A percentile compares a stretch with the other conserved stretches of the same genome.
Conservation (phyloP, 2,113 vertebrate species). For the Myotis brandtii region DNA sequence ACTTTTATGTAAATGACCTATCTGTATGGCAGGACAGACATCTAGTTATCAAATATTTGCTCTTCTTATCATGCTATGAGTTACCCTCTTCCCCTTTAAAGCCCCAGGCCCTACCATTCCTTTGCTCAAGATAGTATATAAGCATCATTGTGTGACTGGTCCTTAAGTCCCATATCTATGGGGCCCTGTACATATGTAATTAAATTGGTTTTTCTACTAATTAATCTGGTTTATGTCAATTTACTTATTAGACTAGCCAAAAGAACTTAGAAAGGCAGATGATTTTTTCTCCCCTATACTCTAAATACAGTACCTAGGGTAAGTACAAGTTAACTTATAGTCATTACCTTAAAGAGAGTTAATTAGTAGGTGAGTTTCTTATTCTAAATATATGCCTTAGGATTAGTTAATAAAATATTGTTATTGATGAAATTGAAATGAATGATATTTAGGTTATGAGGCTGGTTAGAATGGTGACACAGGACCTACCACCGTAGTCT, state of each 20-base stretch:
- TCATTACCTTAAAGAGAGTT: not conserved
- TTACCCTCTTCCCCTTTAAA: not conserved
- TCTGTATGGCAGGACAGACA: not conserved
- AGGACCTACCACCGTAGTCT: not conserved
- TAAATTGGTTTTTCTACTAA: not conserved
- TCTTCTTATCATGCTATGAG: not conserved
- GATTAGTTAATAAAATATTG: slow-evolving; percentile 1
- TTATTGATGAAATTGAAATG: slow-evolving; percentile 23
- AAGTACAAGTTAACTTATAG: not conserved
- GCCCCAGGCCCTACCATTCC: no score
- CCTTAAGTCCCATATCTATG: not conserved
- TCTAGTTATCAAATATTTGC: not conserved
- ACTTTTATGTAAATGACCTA: not conserved
- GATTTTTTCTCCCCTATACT: not conserved
- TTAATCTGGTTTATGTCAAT: not conserved
- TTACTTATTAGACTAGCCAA: not conserved
- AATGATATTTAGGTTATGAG: slow-evolving; percentile 21
- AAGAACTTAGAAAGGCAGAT: not conserved
- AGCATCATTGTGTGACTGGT: not conserved
- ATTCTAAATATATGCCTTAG: slow-evolving; percentile 37
- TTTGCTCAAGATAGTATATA: not conserved
- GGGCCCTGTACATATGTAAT: not conserved
- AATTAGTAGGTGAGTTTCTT: slow-evolving; percentile 36
- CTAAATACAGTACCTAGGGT: not conserved
- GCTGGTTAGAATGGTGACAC: not conserved